Evolutionary conservation across 2,113 vertebrate species (phyloP).

Genomic region (Myotis davidii): DNA sequence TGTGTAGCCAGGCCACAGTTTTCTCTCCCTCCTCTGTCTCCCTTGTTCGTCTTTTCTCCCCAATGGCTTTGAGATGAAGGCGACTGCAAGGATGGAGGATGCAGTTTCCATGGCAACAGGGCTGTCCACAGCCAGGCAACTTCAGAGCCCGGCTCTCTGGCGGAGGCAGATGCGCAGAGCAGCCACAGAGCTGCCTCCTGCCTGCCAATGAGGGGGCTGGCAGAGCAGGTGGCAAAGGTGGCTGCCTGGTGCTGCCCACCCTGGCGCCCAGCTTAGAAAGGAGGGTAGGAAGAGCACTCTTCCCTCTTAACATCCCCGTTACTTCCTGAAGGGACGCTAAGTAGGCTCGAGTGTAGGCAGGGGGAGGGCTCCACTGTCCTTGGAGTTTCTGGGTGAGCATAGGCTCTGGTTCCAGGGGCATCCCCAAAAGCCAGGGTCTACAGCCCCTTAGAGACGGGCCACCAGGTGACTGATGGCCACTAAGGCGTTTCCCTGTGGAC

Average conservation of each 20-base stretch:
- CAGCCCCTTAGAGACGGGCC: background rate
- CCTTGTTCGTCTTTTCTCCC: constrained; percentile 70
- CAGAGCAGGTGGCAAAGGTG: constrained; percentile 73
- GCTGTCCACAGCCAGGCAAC: constrained; percentile 76
- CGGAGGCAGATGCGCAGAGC: constrained; percentile 74
- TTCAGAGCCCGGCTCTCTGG: constrained; percentile 74
- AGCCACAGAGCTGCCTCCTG: constrained; percentile 63
- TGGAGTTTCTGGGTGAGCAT: background rate
- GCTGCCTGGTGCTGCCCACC: constrained; percentile 58
- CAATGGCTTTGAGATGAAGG: constrained; percentile 79
- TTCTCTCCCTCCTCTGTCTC: constrained; percentile 65
- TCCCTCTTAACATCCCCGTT: background rate
- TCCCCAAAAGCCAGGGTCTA: background rate
- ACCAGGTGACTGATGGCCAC: background rate
- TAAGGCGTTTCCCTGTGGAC: background rate
- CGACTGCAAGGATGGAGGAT: constrained; percentile 76
- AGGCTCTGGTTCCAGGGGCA: background rate
- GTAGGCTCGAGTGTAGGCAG: background rate
- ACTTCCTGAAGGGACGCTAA: background rate
- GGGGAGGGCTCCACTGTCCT: background rate
- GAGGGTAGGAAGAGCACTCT: background rate
- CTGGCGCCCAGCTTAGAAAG: constrained; percentile 30
- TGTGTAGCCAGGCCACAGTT: constrained; percentile 33
- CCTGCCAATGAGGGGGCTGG: constrained; percentile 71
- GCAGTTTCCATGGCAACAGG: constrained; percentile 78